Evolutionary conservation across 2,113 vertebrate genomes (phyloP), one percentile per base, ranked within the genome.

Genomic region (Apteryx mantelli): DNA sequence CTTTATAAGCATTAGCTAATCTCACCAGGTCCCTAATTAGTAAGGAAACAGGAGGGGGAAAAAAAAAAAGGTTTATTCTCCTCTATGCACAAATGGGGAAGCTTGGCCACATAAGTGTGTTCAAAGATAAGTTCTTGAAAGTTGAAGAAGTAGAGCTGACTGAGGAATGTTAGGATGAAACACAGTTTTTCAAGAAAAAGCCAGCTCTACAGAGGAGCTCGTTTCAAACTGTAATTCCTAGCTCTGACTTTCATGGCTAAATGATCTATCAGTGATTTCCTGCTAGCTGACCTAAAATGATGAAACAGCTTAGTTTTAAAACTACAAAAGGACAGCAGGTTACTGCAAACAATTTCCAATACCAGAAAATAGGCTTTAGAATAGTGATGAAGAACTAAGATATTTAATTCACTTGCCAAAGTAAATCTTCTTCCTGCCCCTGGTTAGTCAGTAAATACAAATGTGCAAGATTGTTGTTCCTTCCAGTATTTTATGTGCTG

Each of bases 351-450:
- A 90, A 14, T 74, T 81, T 81, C 24, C 55, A 74, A 9, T 78
- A 85, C 84, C 82, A 88, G 68, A 58, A 94, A 89, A 93, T 9
- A 42, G 30, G 40, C 42, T 86, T 82, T 89, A 74, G 76, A 91
- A 60, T 84, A 68, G 52, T 1, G 4, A 91, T 64, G 52, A 90
- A 95, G 86, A 96, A 93, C 86, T 73, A 79, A 73, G 61, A 78
- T 36, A 75, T 2, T 11, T 55, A 74, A 83, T 77, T 86, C 53
- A 63, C 28, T 90, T 94, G 95, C 92, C 96, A 94, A 88, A 83
- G 34, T 90, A 93, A 96, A 96, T 82, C 22, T 44, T 42, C 46
- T 63, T 17, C 1, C 34, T 86, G 40, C 26, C 36, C 34, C 40
- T 80, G 10, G 7, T 77, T 82, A 74, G 38, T 76, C 88, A 91